Evolutionary conservation across 2,113 vertebrate species (phyloP).

Genomic region (Myotis yumanensis): DNA sequence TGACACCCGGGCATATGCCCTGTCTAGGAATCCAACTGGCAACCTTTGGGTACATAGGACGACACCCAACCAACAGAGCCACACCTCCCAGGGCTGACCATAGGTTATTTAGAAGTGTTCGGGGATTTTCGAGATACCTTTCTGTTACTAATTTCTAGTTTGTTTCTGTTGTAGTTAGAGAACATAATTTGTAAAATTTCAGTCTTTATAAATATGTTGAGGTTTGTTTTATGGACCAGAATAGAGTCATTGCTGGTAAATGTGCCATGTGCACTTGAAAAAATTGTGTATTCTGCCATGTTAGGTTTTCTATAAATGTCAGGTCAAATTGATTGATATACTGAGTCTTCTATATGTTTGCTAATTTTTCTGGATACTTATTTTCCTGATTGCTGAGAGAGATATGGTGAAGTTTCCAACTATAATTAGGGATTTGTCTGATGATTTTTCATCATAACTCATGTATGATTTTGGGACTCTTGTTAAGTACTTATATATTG

Average conservation of each 20-base stretch:
- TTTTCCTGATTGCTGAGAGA: not conserved
- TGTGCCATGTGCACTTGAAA: not conserved
- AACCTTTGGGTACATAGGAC: not conserved
- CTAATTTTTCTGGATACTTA: slow-evolving; percentile 18
- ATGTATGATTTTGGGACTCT: not conserved
- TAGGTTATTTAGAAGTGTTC: not conserved
- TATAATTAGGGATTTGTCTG: not conserved
- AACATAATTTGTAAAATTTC: slow-evolving; percentile 11
- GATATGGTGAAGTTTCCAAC: not conserved
- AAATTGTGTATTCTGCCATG: not conserved
- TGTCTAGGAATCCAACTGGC: not conserved
- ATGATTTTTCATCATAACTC: not conserved
- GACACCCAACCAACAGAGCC: not conserved
- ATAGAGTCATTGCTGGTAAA: not conserved
- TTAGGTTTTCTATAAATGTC: not conserved
- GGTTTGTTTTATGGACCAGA: not conserved
- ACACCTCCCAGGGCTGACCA: not conserved
- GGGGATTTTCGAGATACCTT: not conserved
- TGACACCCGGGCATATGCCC: not conserved
- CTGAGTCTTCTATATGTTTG: not conserved
- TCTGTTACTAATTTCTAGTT: slow-evolving; percentile 13
- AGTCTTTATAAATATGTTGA: slow-evolving; percentile 10
- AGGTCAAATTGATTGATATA: not conserved
- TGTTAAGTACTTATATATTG: not conserved
- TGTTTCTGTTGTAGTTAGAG: slow-evolving; percentile 22